Conservation (phyloP, 1,140 invertebrate genomes). For the Steinernema khuongi region DNA sequence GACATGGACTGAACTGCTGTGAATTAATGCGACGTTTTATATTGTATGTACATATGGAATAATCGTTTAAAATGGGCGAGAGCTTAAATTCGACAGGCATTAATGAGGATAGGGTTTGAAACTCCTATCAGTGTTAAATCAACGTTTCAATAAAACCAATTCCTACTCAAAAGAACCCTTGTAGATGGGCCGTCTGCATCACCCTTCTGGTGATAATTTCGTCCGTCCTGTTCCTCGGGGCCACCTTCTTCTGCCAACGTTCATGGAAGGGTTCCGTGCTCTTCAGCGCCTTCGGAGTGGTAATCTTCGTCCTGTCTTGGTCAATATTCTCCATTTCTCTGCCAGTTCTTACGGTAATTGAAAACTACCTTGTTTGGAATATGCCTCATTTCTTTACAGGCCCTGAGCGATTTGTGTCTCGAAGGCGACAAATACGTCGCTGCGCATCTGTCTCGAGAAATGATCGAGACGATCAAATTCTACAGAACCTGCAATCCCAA, state of each 20-base stretch:
- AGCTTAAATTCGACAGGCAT: too few species aligned
- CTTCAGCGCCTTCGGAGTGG: conserved; percentile 34
- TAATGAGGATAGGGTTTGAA: too few species aligned
- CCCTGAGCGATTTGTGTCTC: conserved; percentile 32
- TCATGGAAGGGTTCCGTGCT: conserved; percentile 37
- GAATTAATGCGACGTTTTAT: too few species aligned
- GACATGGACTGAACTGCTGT: too few species aligned
- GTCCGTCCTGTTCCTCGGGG: conserved; percentile 37
- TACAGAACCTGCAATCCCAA: conserved; percentile 31
- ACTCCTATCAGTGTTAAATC: too few species aligned
- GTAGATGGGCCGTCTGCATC: conserved; percentile 34
- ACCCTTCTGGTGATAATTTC: conserved; percentile 36
- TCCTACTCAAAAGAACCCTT: conserved; percentile 8
- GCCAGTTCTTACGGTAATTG: conserved; percentile 28
- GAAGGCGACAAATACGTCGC: conserved; percentile 31
- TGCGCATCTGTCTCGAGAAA: conserved; percentile 17
- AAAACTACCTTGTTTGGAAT: not conserved
- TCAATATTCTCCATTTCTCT: conserved; percentile 22
- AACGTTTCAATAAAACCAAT: conserved; percentile 3
- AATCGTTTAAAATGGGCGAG: too few species aligned
- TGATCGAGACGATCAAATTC: conserved; percentile 35
- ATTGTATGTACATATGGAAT: too few species aligned
- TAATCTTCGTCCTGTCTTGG: conserved; percentile 38
- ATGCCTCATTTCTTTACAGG: conserved; percentile 21
- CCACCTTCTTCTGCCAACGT: conserved; percentile 34